Evolutionary conservation across 2,888 invertebrate genomes (phyloP), one percentile per base, ranked within the genome.

Genomic region (Orthonevra nobilis): DNA sequence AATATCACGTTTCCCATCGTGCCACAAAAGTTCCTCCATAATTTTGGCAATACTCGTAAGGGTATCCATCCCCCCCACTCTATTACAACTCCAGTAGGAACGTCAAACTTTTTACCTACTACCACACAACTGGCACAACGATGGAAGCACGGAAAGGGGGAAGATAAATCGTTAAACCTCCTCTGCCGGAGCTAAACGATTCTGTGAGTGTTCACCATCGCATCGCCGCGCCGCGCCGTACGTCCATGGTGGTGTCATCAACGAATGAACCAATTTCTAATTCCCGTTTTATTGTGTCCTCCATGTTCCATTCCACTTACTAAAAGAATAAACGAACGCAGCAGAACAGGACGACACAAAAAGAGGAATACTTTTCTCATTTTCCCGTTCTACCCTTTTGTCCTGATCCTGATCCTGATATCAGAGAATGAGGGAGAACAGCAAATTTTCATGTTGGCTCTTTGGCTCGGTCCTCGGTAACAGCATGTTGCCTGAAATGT

Each of bases 261-360:
- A 52, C 75, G 75, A 77, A 77, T 70, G 75, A 77, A 77, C 75
- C 75, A 77, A 77, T 70, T 77, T 77, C 75, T 70, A 70, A 70
- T 77, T 70, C 70, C 64, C 75, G 75, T 69, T 75, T 75, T 75
- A 75, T 75, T 75, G 56, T 63, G 15, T 46, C n/a, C 68, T 4
- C 23, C 23, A 23, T n/a, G n/a, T n/a, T 20, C 52, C 52, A 58
- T 70, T 75, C 56, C 44, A 70, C 30, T 70, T 58, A 42, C 38
- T 2, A 19, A 15, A 23, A 28, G 64, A 34, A 42, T 56, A 50
- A 54, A 58, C 28, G 52, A 52, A 46, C 36, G 19, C n/a, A 15
- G 17, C 3, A 10, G 26, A 6, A 28, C 17, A 50, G 32, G 23
- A 40, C 3, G 23, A 52, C 44, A 23, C 9, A 30, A 10, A 26